Evolutionary conservation across 2,797 vertebrate genomes (phyloP), one percentile per base, ranked within the genome.

Genomic region (Parauchenoglanis punctatus): DNA sequence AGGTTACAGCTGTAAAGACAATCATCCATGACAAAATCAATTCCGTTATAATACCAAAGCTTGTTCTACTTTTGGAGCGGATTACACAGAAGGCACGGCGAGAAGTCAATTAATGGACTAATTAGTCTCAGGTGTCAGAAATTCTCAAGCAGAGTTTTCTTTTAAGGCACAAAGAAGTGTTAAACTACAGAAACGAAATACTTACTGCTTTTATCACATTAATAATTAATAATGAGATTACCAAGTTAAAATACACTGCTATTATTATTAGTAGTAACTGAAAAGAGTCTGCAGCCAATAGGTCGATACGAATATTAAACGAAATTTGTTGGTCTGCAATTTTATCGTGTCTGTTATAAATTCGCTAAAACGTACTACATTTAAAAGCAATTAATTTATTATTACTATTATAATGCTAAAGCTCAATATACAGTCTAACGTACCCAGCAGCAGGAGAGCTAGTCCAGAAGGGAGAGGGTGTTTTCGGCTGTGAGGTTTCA

Each of bases 381-480:
- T 25, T 49, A 7, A 28, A 49, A 75, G 0, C 13, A 56, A 23
- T 18, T 17, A 17, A 52, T n/a, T n/a, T 3, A 35, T 40, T 78
- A 11, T 35, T 40, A 31, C 31, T 1, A 31, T 5, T 59, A 59
- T 1, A n/a, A 0, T 63, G 56, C 12, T 17, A 4, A 28, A 49
- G 7, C 13, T 20, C 49, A 7, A 59, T 72, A 52, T 75, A 59
- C 17, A 46, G 46, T 46, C 46, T 46, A 13, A 88, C 94, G 93
- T 88, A 96, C 96, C 94, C 40, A 96, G 72, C 83, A 95, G 31
- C 20, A 87, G 81, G 49, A 94, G 56, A 56, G 90, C 90, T 17
- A 93, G 52, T 35, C 90, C 89, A 58, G 91, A 17, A 72, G 84
- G 88, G 90, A 92, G 87, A 2, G 90, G 87, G 83, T 89, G 92